Evolutionary conservation across 2,888 invertebrate genomes (phyloP).

Genomic region (Idaea biselata): DNA sequence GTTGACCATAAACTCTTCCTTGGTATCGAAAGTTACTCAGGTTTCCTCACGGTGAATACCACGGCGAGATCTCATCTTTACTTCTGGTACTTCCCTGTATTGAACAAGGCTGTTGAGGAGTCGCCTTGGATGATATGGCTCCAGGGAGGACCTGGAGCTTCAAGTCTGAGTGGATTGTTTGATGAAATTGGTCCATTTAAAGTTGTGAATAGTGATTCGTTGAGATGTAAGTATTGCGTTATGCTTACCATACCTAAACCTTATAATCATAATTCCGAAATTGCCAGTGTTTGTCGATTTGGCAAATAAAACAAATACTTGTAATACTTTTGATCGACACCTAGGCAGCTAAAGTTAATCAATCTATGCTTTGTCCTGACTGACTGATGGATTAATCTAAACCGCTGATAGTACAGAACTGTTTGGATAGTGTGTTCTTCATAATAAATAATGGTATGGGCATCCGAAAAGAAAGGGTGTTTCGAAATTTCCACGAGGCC

Average conservation of each 20-base stretch:
- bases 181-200: constrained; percentile 69
- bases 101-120: constrained; percentile 55
- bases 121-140: constrained; percentile 91
- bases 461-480: too few species aligned
- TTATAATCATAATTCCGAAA: too few species aligned
- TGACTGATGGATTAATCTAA: too few species aligned
- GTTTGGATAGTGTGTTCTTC: too few species aligned
- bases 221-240: constrained; percentile 41
- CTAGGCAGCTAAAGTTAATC: neutral
- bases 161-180: constrained; percentile 77
- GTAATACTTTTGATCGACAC: too few species aligned
- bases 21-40: constrained; percentile 73
- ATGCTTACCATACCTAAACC: too few species aligned
- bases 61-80: constrained; percentile 87
- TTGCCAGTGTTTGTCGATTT: too few species aligned
- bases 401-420: too few species aligned
- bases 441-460: too few species aligned
- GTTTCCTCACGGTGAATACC: constrained; percentile 86
- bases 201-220: constrained; percentile 26
- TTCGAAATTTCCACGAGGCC: too few species aligned
- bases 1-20: constrained; percentile 54
- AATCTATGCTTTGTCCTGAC: neutral
- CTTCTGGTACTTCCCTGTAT: constrained; percentile 90
- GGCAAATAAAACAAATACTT: too few species aligned
- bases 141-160: constrained; percentile 93